Base-by-base conservation (phyloP, 2,113 vertebrate species). In the Phasianus colchicus region DNA sequence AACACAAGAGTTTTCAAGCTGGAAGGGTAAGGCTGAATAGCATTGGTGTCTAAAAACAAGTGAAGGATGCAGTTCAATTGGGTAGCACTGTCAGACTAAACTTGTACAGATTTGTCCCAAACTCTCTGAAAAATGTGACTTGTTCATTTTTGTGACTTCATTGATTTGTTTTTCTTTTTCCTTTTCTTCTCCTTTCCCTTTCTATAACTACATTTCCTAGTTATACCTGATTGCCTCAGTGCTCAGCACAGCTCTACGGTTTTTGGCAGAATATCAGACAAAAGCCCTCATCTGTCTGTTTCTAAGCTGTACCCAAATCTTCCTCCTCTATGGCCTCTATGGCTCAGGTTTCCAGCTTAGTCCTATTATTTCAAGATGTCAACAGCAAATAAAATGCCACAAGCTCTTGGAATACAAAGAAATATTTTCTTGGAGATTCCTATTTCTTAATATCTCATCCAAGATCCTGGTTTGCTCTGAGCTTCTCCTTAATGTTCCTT, bases 241-340 rank as follows among this genome's bases (percentile, higher is more conserved):
- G 22, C 30, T 85, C 1, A 40, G 0, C 36, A 38, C 2, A 63
- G 32, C 48, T 24, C 48, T 89, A 80, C 34, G 5, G 0, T 6
- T 73, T 80, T 42, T 70, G 36, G 43, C 74, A 66, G 13, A 61
- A 25, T 3, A 1, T 60, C 38, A 86, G 69, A 69, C 15, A 34
- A 21, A 76, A 69, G 30, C 43, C 36, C 54, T 80, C 72, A 60
- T 36, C 34, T 72, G 48, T 27, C 13, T 80, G 54, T 47, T 29
- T 64, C 22, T 34, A n/a, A 24, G 24, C 24, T 27, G 50, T 87
- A 76, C 21, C 18, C 48, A 76, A 80, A 67, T 36, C 32, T 65
- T 32, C 43, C 47, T 88, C 36, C 27, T 83, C 11, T 43, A 9
- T 10, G 21, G 47, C 11, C 47, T 48, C 47, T 48, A 48, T 16